Evolutionary conservation across 2,888 invertebrate species (phyloP), one percentile per base, ranked within the genome.

Genomic region (Hymenopus coronatus): DNA sequence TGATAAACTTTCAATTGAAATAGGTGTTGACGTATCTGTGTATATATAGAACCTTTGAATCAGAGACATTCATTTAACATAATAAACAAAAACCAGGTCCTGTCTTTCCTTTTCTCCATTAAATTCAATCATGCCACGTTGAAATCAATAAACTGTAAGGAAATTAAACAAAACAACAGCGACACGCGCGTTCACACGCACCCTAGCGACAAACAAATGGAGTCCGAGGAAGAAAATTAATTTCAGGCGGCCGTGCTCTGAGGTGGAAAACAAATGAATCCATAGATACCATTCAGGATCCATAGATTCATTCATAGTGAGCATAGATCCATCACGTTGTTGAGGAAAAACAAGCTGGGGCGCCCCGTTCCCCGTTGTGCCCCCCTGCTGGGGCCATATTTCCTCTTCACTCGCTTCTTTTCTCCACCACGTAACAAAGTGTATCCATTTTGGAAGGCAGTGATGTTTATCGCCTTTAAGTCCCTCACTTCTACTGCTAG

Each of bases 231-330:
- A 85, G 85, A 27, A 85, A 85, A 85, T 85, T 85, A 85, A 85
- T 85, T 46, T 28, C 33, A 85, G n/a, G 40, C 30, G 25, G 85
- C 7, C 27, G 40, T 40, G 15, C 40, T 27, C 27, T 20, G 54
- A 81, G 54, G 54, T 70, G 54, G 81, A 81, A 86, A 86, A 86
- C 86, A 81, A 86, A 86, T 86, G 81, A 14, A 14, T 81, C 86
- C 86, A 86, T 86, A 86, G 86, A 86, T 86, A 54, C 81, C 86
- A 86, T 86, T 86, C 86, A 86, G 54, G 86, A 86, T 86, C 81
- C 86, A 81, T 28, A 86, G 85, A 85, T 85, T 54, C 85, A 46
- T 85, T 85, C 85, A 85, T 33, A 85, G 20, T 70, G 20, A 25
- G 54, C 46, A 46, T n/a, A 85, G 86, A 86, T 86, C 86, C 86